phyloP scores from a whole-genome alignment of 2,888 invertebrate species.

The Teinopalpus imperialis region DNA sequence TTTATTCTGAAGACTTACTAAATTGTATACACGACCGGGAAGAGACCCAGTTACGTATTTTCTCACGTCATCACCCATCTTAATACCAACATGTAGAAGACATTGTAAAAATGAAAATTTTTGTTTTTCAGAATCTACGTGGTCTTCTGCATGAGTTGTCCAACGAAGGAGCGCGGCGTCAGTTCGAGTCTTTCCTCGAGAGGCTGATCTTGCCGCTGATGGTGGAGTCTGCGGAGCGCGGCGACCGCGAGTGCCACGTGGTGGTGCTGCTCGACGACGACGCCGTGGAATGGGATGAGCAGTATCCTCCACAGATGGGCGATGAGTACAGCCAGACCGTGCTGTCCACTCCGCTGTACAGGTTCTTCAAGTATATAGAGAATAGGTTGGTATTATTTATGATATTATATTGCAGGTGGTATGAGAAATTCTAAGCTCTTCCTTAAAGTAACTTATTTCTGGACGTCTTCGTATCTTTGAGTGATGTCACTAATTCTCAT shows the following conservation, averaged over 20 bases:
- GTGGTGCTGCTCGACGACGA: constrained; percentile 97
- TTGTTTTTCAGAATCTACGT: constrained; percentile 89
- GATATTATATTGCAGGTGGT: too few relatives aligned
- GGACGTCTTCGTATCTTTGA: too few relatives aligned
- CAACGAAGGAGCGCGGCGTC: constrained; percentile 99
- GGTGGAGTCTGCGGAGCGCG: constrained; percentile 96
- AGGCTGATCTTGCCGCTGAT: constrained; percentile 97
- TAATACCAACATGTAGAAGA: too few relatives aligned
- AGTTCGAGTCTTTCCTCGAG: constrained; percentile 98
- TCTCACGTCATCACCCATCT: too few relatives aligned
- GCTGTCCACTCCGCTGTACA: constrained; percentile 96
- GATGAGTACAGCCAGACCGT: constrained; percentile 99
- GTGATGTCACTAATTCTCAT: too few relatives aligned
- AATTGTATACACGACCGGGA: too few relatives aligned
- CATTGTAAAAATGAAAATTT: too few relatives aligned
- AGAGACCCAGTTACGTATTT: too few relatives aligned
- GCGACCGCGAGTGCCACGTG: constrained; percentile 98
- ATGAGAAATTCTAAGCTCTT: too few relatives aligned
- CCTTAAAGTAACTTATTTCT: too few relatives aligned
- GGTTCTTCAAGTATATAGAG: constrained; percentile 99
- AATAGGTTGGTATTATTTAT: constrained; percentile 86
- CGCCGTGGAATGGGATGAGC: constrained; percentile 98
- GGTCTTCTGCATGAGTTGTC: constrained; percentile 98
- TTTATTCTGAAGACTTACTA: too few relatives aligned
- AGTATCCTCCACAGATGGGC: constrained; percentile 99